Base-by-base conservation (phyloP, 2,888 invertebrate species). In the Ypsolopha scabrella region DNA sequence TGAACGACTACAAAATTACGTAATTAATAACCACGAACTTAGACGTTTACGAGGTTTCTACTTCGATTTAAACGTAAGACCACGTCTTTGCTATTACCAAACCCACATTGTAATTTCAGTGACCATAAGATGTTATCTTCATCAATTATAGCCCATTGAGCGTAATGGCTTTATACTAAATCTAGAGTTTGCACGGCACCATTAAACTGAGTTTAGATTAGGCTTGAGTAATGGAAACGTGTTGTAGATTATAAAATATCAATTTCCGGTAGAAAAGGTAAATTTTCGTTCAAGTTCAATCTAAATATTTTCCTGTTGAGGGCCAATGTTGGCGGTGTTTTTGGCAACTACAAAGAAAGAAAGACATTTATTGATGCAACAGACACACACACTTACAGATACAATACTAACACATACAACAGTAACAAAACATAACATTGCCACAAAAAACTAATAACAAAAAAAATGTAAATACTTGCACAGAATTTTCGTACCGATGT, bases 101-200 rank as follows among this genome's bases (percentile, higher is more conserved):
- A 41, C 39, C 33, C 33, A 39, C 41, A 35, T 43, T 43, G 50
- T 43, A 51, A 48, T 48, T 51, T 43, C 48, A 48, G 48, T 41
- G 48, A 47, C 41, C 41, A 41, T 38, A 41, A 47, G 51, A 51
- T 51, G 34, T 47, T 51, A 51, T 51, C 51, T 47, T 11, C 9
- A 11, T 35, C 51, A 51, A 51, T 51, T 51, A 51, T 41, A 41
- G 51, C 41, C 48, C 48, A 51, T 51, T 43, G 36, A 47, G 41
- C 13, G 41, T 51, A 51, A 51, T 51, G 51, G 43, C 51, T 51
- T 51, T 41, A 51, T 51, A 39, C 36, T 51, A 51, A 51, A 51
- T 51, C 51, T 51, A 8, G 36, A 51, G 51, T 35, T 48, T 47
- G 43, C 48, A 48, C 51, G 48, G 41, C 51, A 51, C 47, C 9